Evolutionary conservation across 2,113 vertebrate species (phyloP).

Genomic region (Macrotis lagotis): DNA sequence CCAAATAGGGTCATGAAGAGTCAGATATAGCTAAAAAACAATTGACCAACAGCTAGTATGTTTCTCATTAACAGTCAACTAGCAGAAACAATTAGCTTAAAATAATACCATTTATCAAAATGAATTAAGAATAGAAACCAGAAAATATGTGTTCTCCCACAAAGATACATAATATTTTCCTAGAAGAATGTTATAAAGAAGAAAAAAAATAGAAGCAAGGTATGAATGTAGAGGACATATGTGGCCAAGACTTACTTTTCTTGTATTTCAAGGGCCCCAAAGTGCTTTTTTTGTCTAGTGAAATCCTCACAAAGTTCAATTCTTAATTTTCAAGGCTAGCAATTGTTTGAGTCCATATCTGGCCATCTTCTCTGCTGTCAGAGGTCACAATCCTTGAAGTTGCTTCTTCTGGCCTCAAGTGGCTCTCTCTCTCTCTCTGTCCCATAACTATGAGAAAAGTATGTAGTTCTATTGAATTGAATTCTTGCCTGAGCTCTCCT

Average conservation of each 20-base stretch:
- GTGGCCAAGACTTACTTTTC: neutral
- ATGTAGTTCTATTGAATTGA: neutral
- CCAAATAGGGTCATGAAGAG: neutral
- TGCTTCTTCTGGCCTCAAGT: neutral
- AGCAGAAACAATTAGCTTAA: neutral
- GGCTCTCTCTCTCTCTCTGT: neutral
- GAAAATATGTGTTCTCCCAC: neutral
- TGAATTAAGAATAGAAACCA: neutral
- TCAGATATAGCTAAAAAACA: neutral
- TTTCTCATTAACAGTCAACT: neutral
- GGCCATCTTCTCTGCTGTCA: neutral
- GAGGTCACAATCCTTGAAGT: neutral
- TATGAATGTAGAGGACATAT: neutral
- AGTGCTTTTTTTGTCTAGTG: neutral
- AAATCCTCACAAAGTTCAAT: neutral
- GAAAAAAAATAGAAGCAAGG: neutral
- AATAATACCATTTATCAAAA: neutral
- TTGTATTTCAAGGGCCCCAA: neutral
- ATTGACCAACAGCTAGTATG: neutral
- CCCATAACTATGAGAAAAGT: neutral
- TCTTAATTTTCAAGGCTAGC: neutral
- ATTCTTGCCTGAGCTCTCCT: neutral
- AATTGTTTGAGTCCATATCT: neutral
- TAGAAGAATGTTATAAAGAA: neutral
- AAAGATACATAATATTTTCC: neutral